Conservation (phyloP, 2,888 invertebrate genomes). For the Conops quadrifasciatus region DNA sequence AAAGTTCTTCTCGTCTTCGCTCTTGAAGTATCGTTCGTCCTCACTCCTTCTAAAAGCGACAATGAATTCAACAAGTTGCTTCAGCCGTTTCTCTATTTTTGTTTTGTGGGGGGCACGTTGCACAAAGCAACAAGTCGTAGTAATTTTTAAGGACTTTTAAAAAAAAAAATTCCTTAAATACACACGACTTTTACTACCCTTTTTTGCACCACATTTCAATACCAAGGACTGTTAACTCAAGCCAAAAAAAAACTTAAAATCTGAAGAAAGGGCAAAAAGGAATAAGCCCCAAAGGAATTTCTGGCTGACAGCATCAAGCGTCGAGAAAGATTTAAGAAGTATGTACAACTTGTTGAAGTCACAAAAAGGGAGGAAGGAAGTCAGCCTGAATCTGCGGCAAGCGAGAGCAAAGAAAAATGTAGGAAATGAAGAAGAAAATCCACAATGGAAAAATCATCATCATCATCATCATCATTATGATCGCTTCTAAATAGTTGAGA, state of each 20-base stretch:
- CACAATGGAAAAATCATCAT: conserved; percentile 23
- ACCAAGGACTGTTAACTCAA: conserved; percentile 18
- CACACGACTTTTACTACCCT: background rate
- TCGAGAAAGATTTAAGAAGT: conserved; percentile 14
- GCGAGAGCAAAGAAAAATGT: conserved; percentile 22
- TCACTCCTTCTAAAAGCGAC: too few relatives aligned
- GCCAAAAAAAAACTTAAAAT: conserved; percentile 11
- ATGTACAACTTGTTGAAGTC: conserved; percentile 54
- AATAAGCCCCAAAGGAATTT: conserved; percentile 22
- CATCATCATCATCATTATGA: too few relatives aligned
- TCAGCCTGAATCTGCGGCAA: conserved; percentile 34
- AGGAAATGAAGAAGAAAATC: conserved; percentile 23
- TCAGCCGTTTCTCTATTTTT: background rate
- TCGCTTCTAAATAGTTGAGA: too few relatives aligned
- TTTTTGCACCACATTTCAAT: background rate
- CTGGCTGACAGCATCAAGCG: conserved; percentile 10
- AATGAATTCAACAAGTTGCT: conserved; percentile 4
- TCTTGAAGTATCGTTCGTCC: too few relatives aligned
- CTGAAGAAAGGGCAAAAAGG: background rate
- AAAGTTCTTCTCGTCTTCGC: too few relatives aligned
- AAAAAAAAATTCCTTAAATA: conserved; percentile 6
- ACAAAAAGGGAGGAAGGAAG: conserved; percentile 52
- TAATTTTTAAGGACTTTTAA: background rate
- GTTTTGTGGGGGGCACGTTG: background rate
- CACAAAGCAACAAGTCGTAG: too few relatives aligned